Conservation (phyloP, 2,113 vertebrate genomes). For the Gopherus flavomarginatus region DNA sequence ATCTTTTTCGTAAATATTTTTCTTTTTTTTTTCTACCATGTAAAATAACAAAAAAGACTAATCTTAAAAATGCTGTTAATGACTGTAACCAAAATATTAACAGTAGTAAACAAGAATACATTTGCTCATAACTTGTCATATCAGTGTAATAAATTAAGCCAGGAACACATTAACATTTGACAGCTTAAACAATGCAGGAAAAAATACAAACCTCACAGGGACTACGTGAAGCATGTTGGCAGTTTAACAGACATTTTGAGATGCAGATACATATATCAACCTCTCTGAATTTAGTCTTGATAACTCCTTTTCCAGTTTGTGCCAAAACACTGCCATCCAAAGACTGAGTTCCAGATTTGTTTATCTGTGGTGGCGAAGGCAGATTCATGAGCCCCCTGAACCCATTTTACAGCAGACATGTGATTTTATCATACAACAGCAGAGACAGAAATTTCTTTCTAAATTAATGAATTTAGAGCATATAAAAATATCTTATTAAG, state of each 20-base stretch:
- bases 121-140: slow-evolving; percentile 72
- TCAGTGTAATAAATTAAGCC: slow-evolving; percentile 72
- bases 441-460: slow-evolving; percentile 37
- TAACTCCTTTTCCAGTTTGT: slow-evolving; percentile 67
- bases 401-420: slow-evolving; percentile 33
- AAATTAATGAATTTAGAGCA: neutral
- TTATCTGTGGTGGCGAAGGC: slow-evolving; percentile 68
- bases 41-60: slow-evolving; percentile 77
- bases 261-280: slow-evolving; percentile 70
- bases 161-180: slow-evolving; percentile 73
- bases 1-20: slow-evolving; percentile 5
- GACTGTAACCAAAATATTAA: slow-evolving; percentile 75
- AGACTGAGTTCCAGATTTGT: slow-evolving; percentile 73
- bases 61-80: slow-evolving; percentile 77
- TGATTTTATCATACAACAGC: slow-evolving; percentile 37
- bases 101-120: slow-evolving; percentile 64
- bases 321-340: slow-evolving; percentile 68
- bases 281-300: slow-evolving; percentile 71
- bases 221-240: slow-evolving; percentile 74
- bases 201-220: slow-evolving; percentile 64
- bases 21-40: slow-evolving; percentile 46
- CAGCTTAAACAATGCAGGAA: slow-evolving; percentile 74
- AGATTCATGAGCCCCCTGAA: slow-evolving; percentile 74
- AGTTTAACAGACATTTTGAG: slow-evolving; percentile 70
- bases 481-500: slow-evolving; percentile 20